Percentiles rank a stretch among this genome's conserved stretches.
Evolutionary conservation across 2,113 vertebrate species (phyloP).

Genomic region (Dasyprocta punctata): DNA sequence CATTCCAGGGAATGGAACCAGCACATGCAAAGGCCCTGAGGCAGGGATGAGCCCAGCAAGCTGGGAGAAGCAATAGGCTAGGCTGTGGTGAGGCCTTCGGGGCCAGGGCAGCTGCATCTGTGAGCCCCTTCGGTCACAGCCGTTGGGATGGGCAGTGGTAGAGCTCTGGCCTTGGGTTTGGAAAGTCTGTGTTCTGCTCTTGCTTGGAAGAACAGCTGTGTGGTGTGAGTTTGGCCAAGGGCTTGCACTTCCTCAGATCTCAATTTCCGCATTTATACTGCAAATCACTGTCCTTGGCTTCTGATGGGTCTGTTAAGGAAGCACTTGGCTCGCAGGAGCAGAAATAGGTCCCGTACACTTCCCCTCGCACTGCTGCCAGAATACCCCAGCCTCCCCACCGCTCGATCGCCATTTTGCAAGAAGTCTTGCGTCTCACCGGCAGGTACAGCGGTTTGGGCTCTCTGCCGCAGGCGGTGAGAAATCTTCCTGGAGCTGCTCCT

Average conservation of each 20-base stretch:
- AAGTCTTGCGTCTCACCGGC: neutral
- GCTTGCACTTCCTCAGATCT: neutral
- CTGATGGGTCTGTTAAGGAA: neutral
- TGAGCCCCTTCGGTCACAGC: neutral
- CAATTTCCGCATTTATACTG: neutral
- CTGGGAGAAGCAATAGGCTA: neutral
- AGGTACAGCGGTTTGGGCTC: neutral
- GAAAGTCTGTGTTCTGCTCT: neutral
- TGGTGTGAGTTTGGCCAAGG: neutral
- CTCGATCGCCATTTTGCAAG: neutral
- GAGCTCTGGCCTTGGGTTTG: neutral
- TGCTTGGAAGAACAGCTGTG: neutral
- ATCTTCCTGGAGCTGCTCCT: too few relatives aligned
- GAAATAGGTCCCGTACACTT: neutral
- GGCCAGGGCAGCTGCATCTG: neutral
- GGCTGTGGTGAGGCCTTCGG: neutral
- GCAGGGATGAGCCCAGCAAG: neutral
- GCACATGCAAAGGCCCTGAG: neutral
- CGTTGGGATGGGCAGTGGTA: neutral
- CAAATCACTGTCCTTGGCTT: neutral
- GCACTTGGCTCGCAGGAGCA: neutral
- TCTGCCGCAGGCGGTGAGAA: too few relatives aligned
- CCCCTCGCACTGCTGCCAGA: neutral
- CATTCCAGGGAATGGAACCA: neutral
- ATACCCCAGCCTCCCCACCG: neutral